Evolutionary conservation across 1,140 invertebrate genomes (phyloP).

Genomic region (Drosophila mauritiana): DNA sequence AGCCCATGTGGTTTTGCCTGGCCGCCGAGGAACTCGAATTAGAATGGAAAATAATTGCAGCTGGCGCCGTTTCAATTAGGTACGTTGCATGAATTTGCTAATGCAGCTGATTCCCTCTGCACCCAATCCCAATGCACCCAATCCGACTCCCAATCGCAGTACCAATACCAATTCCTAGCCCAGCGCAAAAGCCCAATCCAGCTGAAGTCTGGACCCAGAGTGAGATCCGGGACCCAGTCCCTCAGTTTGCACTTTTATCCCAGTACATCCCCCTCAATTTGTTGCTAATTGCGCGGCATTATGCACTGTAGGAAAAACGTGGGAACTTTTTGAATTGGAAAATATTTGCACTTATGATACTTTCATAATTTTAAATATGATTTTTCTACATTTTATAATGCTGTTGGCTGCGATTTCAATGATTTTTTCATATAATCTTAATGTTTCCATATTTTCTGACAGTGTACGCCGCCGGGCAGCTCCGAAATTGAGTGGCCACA

Average conservation of each 20-base stretch:
- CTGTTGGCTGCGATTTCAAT: too few relatives aligned
- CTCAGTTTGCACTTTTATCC: slow-evolving; percentile 7
- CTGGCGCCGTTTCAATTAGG: slow-evolving; percentile 76
- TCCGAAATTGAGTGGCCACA: slow-evolving; percentile 57
- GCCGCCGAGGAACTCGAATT: slow-evolving; percentile 61
- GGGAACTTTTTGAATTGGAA: too few relatives aligned
- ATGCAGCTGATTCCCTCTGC: slow-evolving; percentile 50
- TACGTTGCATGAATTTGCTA: slow-evolving; percentile 58
- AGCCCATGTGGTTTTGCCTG: slow-evolving; percentile 15
- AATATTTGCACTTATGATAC: too few relatives aligned
- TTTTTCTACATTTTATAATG: too few relatives aligned
- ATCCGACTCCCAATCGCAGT: not conserved
- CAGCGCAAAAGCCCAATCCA: not conserved
- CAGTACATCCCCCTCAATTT: slow-evolving; percentile 33
- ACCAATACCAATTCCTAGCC: not conserved
- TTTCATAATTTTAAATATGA: too few relatives aligned
- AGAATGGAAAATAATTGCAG: slow-evolving; percentile 79
- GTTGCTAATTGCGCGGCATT: slow-evolving; percentile 37
- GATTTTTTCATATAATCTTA: too few relatives aligned
- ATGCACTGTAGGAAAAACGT: slow-evolving; percentile 9
- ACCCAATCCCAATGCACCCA: not conserved
- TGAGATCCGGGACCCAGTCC: not conserved
- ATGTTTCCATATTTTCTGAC: not conserved
- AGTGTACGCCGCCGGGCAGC: slow-evolving; percentile 16
- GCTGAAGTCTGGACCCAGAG: slow-evolving; percentile 1